These are phyloP conservation scores for Mallotus villosus DNA, from an alignment of 2,797 vertebrate species.

Conservation along the genomic window DNA sequence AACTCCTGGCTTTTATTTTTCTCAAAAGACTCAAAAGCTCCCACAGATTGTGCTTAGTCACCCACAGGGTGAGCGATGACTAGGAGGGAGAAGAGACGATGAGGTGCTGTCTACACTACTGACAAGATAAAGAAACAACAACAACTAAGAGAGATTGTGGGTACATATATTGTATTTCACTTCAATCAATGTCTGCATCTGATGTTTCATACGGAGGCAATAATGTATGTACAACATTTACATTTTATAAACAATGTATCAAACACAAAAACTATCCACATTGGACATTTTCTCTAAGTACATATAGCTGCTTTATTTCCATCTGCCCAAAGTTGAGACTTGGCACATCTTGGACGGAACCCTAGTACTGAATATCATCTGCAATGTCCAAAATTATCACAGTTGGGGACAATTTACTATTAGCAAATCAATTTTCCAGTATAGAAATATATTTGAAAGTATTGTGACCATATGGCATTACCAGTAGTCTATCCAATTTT, in stretches of 20 bases:
- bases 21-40: no score
- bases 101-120: neutral
- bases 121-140: neutral
- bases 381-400: constrained; percentile 32
- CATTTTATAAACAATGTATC: constrained; percentile 30
- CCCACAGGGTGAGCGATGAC: no score
- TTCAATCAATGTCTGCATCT: neutral
- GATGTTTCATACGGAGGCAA: neutral
- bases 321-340: neutral
- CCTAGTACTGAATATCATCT: neutral
- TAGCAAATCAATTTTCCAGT: constrained; percentile 3
- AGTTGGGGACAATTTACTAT: neutral
- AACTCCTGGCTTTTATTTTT: no score
- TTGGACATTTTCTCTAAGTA: constrained; percentile 3
- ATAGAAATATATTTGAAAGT: constrained; percentile 76
- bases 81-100: neutral
- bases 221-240: constrained; percentile 39
- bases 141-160: constrained; percentile 2
- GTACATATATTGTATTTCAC: constrained; percentile 1
- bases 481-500: constrained; percentile 63
- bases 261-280: constrained; percentile 14
- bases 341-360: neutral
- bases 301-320: constrained; percentile 11
- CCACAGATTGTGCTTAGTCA: no score
- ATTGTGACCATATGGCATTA: constrained; percentile 77